Base-by-base conservation (phyloP, 2,797 vertebrate genomes). In the Aplochiton taeniatus region DNA sequence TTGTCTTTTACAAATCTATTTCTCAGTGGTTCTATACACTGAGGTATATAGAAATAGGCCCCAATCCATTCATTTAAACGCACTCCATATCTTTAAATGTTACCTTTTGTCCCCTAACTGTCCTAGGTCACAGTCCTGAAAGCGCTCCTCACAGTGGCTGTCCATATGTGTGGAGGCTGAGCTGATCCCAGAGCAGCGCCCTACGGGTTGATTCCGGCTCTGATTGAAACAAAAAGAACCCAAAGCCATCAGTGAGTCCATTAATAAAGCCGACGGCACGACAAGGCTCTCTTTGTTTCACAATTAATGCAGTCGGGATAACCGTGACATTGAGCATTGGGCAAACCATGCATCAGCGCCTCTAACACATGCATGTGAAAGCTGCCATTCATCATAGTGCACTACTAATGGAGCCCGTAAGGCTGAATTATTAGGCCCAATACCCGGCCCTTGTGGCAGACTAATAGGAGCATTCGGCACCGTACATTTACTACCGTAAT, bases 281-380 rank as follows among this genome's bases (percentile, higher is more conserved):
- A 88, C 86, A 87, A 80, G 66, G 73, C 80, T 54, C 54, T 66
- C 84, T 85, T 86, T 89, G 85, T 89, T 83, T 86, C 82, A 78
- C 85, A 83, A 87, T 87, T 83, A 87, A 88, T 87, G 85, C 80
- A 87, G 86, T 83, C 52, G 64, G 75, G 82, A 89, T 84, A 88
- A 87, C 79, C 77, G 19, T 86, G 87, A 86, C 82, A 85, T 71
- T 82, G 85, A 83, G 69, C 68, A 73, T 69, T 65, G 81, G 80
- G 77, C 61, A 75, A 55, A 75, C 74, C 84, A 86, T 86, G 88
- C 83, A 87, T 87, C 83, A 84, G 31, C 31, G 2, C 31, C 6
- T 31, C 31, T 31, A 6, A 31, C 31, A 31, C 31, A 31, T 31
- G 31, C 2, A 31, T 31, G 31, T 31, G 31, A 31, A 31, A 31